Percentiles rank a stretch among this genome's conserved stretches.
These are phyloP conservation scores for Exocentrus adspersus DNA, from an alignment of 2,888 invertebrate genomes.

Conservation along the genomic window DNA sequence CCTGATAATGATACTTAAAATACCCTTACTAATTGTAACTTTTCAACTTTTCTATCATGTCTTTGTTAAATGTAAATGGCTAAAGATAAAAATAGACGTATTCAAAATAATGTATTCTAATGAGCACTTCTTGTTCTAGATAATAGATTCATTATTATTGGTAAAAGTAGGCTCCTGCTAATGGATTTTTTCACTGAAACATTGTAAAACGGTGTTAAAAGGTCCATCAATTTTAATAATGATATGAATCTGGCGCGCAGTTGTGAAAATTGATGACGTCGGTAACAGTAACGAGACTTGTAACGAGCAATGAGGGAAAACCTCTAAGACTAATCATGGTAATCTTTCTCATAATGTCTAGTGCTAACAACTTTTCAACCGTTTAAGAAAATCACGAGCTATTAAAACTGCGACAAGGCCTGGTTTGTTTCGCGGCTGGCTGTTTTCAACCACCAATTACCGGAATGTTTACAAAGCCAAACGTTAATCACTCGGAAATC, in stretches of 20 bases:
- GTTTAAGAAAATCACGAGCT: constrained; percentile 64
- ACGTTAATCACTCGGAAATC: constrained; percentile 61
- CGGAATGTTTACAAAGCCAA: constrained; percentile 59
- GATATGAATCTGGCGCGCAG: constrained; percentile 59
- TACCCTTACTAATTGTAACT: too few species aligned
- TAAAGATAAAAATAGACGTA: constrained; percentile 2
- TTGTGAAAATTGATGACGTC: constrained; percentile 62
- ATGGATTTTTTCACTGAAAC: constrained; percentile 20
- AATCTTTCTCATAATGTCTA: constrained; percentile 63
- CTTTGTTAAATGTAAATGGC: too few species aligned
- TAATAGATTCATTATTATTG: constrained; percentile 20
- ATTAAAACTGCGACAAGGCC: constrained; percentile 62
- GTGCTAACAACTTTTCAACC: constrained; percentile 64
- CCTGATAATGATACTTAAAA: too few species aligned
- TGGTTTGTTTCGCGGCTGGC: constrained; percentile 54
- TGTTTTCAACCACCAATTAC: constrained; percentile 52
- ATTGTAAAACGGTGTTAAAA: constrained; percentile 50
- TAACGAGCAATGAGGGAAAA: constrained; percentile 62
- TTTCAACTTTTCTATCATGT: too few species aligned
- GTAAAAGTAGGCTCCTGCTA: constrained; percentile 8
- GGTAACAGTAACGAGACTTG: constrained; percentile 59
- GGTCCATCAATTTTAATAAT: constrained; percentile 58
- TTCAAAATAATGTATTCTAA: neutral
- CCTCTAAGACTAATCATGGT: constrained; percentile 63
- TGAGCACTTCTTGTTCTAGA: constrained; percentile 7